phyloP scores from a whole-genome alignment of 2,113 vertebrate genomes.

The Plecturocebus donacophilus region DNA sequence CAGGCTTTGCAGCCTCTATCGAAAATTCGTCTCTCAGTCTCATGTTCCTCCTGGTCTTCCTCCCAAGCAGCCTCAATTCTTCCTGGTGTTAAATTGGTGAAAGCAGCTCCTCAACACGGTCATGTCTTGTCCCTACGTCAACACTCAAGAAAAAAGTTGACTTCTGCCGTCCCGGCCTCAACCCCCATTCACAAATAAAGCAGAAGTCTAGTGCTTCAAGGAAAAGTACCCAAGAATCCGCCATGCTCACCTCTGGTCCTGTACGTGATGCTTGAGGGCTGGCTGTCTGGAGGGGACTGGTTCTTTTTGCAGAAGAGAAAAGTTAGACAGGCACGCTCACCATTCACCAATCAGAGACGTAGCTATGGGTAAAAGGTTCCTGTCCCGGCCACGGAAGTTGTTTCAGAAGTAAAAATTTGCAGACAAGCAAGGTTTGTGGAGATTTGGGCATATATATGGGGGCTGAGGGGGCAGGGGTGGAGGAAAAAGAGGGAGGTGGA shows the following conservation, averaged over 20 bases:
- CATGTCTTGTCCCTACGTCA: background rate
- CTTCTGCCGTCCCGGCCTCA: background rate
- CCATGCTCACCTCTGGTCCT: conserved; percentile 40
- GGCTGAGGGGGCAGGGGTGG: background rate
- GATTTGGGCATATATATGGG: conserved; percentile 37
- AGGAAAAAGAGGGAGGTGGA: conserved; percentile 29
- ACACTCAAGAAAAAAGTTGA: background rate
- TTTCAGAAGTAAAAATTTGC: background rate
- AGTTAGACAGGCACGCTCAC: background rate
- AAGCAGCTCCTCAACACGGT: background rate
- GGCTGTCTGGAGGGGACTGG: background rate
- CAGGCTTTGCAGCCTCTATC: background rate
- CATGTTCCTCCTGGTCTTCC: background rate
- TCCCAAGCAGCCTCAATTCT: background rate
- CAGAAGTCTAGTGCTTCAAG: background rate
- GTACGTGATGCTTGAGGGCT: background rate
- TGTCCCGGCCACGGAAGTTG: background rate
- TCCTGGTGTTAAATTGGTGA: background rate
- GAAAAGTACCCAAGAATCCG: background rate
- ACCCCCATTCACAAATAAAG: background rate
- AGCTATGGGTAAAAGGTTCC: background rate
- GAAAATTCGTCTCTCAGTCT: background rate
- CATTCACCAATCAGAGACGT: background rate
- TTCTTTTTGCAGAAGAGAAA: background rate
- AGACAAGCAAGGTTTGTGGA: background rate